Percentiles rank a stretch among this genome's conserved stretches.
Conservation (phyloP, 2,888 invertebrate genomes). For the Cerastis rubricosa region DNA sequence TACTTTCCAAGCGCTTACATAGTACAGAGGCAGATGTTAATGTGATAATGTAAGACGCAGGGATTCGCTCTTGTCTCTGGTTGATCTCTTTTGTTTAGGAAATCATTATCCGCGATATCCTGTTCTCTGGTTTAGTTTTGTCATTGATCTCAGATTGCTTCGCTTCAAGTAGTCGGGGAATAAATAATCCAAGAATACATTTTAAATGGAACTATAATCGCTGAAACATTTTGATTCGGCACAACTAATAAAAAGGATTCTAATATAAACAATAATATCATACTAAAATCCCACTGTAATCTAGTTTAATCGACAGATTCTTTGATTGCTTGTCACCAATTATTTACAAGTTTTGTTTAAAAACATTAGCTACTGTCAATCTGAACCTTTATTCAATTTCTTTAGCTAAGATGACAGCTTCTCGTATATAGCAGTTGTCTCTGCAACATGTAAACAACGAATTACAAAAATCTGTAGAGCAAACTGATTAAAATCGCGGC, state of each 20-base stretch:
- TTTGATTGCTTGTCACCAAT: constrained; percentile 27
- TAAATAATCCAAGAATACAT: constrained; percentile 42
- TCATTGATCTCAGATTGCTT: constrained; percentile 7
- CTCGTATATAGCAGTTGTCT: constrained; percentile 24
- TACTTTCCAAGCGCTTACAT: background rate
- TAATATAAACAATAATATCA: constrained; percentile 62
- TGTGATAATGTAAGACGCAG: background rate
- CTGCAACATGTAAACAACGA: constrained; percentile 19
- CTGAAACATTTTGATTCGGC: constrained; percentile 37
- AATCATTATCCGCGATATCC: background rate
- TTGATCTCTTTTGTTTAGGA: background rate
- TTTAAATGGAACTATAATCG: constrained; percentile 46
- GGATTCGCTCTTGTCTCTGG: background rate
- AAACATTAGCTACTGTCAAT: constrained; percentile 22
- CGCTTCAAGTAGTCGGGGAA: constrained; percentile 19
- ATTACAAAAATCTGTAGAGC: constrained; percentile 54
- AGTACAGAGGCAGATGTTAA: background rate
- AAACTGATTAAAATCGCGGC: constrained; percentile 55
- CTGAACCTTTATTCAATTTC: constrained; percentile 12
- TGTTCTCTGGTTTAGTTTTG: background rate
- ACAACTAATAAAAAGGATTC: constrained; percentile 23
- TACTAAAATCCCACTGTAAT: constrained; percentile 45
- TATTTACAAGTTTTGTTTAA: constrained; percentile 32
- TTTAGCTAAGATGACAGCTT: constrained; percentile 31
- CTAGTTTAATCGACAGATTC: constrained; percentile 58